A percentile compares a stretch with the other conserved stretches of the same genome.
Conservation (phyloP, 2,888 invertebrate species). For the Pegoplata infirma region DNA sequence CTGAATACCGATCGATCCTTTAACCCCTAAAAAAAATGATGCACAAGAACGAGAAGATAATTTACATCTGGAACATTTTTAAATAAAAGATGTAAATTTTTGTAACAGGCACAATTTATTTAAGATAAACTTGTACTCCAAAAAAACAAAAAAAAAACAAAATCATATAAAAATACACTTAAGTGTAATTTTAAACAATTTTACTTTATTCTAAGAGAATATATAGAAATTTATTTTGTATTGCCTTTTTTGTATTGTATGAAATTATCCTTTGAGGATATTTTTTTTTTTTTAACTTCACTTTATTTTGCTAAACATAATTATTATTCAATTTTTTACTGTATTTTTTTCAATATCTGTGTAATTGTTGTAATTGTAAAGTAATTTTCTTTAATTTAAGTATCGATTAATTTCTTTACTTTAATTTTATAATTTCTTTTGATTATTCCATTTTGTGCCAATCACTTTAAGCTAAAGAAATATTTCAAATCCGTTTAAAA, state of each 20-base stretch:
- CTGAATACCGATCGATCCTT: too few species aligned
- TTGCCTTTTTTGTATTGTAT: constrained; percentile 8
- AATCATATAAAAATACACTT: neutral
- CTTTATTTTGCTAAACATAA: constrained; percentile 34
- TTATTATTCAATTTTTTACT: constrained; percentile 24
- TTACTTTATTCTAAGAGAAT: neutral
- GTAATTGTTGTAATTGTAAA: neutral
- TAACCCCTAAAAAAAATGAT: too few species aligned
- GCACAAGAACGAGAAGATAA: neutral
- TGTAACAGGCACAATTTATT: constrained; percentile 9
- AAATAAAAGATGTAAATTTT: neutral
- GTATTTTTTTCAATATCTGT: constrained; percentile 8
- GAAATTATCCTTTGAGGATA: constrained; percentile 6
- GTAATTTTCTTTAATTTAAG: constrained; percentile 17
- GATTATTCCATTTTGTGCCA: constrained; percentile 58
- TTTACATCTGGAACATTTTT: neutral
- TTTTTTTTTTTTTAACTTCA: constrained; percentile 13
- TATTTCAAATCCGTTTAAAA: neutral
- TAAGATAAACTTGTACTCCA: neutral
- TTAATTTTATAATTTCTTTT: constrained; percentile 29
- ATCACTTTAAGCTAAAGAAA: constrained; percentile 32
- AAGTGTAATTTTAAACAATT: too few species aligned
- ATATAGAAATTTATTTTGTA: neutral
- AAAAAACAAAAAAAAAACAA: too few species aligned
- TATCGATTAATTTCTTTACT: constrained; percentile 1